Base-by-base conservation (phyloP, 2,888 invertebrate genomes). In the Drosophila dives region DNA sequence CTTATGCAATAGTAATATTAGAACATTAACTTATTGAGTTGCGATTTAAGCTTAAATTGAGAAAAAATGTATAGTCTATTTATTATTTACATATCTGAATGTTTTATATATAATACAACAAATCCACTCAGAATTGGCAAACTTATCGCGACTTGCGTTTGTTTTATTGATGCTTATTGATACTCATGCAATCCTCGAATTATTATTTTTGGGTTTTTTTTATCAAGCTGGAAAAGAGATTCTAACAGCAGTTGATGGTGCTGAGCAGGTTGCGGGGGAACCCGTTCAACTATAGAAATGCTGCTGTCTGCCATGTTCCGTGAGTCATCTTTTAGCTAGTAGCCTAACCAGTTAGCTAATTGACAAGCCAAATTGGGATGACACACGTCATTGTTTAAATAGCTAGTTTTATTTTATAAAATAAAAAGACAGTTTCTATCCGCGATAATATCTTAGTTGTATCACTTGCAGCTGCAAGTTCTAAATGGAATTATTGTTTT, bases 311-410 rank as follows among this genome's bases (percentile, higher is more conserved):
- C 3, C 12, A 48, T 58, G 64, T 58, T 4, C 33, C 38, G 32
- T 55, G 64, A 64, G 20, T 64, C 64, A 64, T 55, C 45, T 63
- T 36, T 63, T 23, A 23, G 5, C 56, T 64, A 56, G 12, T 56
- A 36, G 38, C 33, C 34, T 11, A 64, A 58, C 56, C 64, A 49
- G 64, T 64, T 58, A 55, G 36, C 49, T 32, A 32, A 64, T n/a
- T 38, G 29, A 15, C 32, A 26, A 26, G 10, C 64, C 58, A 58
- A 49, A 36, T 50, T 38, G 26, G 32, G 38, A 20, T 17, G 23
- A 3, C 51, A 32, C 32, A 20, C 29, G 26, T 29, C 2, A 29
- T 29, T n/a, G 10, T 17, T 11, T 40, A 3, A 5, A 10, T 40
- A 38, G 17, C 29, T 20, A 10, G 29, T 45, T 34, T 53, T 8